phyloP scores from a whole-genome alignment of 2,113 vertebrate genomes.

The Lagopus muta region DNA sequence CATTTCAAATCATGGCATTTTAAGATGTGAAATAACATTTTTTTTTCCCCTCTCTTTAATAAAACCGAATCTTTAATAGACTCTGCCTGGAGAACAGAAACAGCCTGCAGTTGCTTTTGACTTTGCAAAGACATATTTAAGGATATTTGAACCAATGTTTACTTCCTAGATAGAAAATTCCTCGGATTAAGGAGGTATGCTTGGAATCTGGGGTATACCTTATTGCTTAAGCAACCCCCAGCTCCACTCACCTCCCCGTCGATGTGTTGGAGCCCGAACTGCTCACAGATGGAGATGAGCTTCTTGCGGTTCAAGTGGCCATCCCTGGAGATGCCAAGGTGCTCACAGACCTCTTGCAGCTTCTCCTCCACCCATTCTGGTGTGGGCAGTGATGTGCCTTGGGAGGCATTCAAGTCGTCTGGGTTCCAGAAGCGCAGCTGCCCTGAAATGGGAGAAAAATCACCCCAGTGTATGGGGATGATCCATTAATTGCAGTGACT shows the following conservation, averaged over 20 bases:
- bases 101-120: background rate
- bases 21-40: background rate
- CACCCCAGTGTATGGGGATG: accelerated
- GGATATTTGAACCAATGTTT: background rate
- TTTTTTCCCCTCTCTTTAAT: background rate
- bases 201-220: conserved; percentile 21
- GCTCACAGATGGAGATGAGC: conserved; percentile 86
- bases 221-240: accelerated
- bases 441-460: conserved; percentile 73
- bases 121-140: background rate
- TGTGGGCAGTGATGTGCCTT: conserved; percentile 58
- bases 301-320: conserved; percentile 82
- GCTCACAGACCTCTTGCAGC: conserved; percentile 85
- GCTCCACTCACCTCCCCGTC: conserved; percentile 71
- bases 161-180: background rate
- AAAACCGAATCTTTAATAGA: background rate
- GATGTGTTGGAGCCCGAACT: conserved; percentile 74
- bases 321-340: conserved; percentile 83
- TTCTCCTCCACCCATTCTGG: conserved; percentile 85
- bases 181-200: conserved; percentile 20
- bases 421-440: conserved; percentile 97
- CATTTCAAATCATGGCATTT: background rate
- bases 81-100: background rate
- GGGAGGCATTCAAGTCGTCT: conserved; percentile 85
- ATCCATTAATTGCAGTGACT: background rate